phyloP scores from a whole-genome alignment of 1,140 invertebrate species.

The Drosophila busckii region DNA sequence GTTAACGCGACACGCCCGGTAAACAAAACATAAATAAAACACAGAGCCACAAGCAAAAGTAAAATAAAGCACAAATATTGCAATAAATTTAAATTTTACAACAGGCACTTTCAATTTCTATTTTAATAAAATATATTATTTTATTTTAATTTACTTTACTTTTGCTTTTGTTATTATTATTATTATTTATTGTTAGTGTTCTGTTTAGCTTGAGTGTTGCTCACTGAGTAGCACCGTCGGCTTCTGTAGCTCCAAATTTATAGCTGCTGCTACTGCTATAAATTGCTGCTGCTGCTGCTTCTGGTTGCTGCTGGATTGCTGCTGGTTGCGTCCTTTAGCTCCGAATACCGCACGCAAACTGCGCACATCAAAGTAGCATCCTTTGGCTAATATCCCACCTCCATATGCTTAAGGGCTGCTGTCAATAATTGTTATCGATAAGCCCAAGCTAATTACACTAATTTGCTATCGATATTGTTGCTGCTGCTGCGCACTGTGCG shows the following conservation, averaged over 20 bases:
- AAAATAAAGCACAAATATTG: too few species aligned
- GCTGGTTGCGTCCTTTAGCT: constrained; percentile 60
- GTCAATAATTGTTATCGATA: too few species aligned
- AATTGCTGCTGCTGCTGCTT: constrained; percentile 5
- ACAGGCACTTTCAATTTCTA: too few species aligned
- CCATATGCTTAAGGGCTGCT: constrained; percentile 7
- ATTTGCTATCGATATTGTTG: too few species aligned
- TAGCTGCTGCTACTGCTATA: constrained; percentile 6
- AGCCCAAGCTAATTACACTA: too few species aligned
- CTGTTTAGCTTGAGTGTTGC: constrained; percentile 20
- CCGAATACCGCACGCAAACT: constrained; percentile 71
- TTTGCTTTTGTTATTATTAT: too few species aligned
- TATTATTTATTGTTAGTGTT: too few species aligned
- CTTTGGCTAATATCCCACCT: constrained; percentile 62
- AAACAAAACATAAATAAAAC: neutral
- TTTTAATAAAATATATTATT: too few species aligned
- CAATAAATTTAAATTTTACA: too few species aligned
- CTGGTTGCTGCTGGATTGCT: neutral
- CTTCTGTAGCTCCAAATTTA: constrained; percentile 1
- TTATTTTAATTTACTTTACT: too few species aligned
- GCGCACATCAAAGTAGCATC: constrained; percentile 65
- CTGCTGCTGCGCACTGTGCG: constrained; percentile 14
- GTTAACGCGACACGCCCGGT: constrained; percentile 24
- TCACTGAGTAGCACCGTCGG: constrained; percentile 1
- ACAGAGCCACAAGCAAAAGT: neutral